Percentiles rank a stretch among this genome's conserved stretches.
phyloP scores from a whole-genome alignment of 1,140 invertebrate species.

The Drosophila carrolli region DNA sequence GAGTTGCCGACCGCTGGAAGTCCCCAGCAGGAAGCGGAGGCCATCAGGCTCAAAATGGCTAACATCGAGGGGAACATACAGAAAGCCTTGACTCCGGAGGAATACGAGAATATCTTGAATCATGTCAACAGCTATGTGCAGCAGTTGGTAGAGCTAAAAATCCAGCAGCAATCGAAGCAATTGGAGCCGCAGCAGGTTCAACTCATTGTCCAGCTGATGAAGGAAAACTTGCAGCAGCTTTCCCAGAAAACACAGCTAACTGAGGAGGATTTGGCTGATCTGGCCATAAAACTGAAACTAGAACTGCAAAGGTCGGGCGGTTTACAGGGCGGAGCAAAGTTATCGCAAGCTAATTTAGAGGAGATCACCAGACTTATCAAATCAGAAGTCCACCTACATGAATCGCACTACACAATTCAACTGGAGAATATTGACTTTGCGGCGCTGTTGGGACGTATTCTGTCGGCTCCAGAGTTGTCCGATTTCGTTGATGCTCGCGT shows the following conservation, averaged over 20 bases:
- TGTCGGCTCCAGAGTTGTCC: conserved; percentile 47
- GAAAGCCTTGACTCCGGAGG: conserved; percentile 68
- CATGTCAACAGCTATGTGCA: conserved; percentile 82
- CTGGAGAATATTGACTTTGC: conserved; percentile 72
- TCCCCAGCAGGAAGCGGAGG: conserved; percentile 8
- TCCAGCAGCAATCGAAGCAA: conserved; percentile 61
- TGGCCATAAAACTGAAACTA: conserved; percentile 47
- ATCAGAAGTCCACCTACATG: conserved; percentile 55
- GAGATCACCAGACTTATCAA: conserved; percentile 80
- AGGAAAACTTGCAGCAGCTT: conserved; percentile 59
- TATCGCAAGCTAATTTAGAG: conserved; percentile 81
- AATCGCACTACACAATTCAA: conserved; percentile 76
- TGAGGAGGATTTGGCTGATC: conserved; percentile 48
- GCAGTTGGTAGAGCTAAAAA: conserved; percentile 67
- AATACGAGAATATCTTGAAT: conserved; percentile 81
- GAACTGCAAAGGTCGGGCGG: conserved; percentile 43
- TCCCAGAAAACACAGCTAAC: conserved; percentile 30
- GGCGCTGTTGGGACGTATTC: conserved; percentile 58
- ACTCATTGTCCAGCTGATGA: conserved; percentile 62
- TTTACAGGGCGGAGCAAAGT: conserved; percentile 37
- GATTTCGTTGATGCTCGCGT: conserved; percentile 66
- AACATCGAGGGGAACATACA: conserved; percentile 60
- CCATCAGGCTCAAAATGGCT: conserved; percentile 50
- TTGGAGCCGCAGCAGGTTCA: conserved; percentile 60
- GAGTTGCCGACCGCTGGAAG: conserved; percentile 1